Evolutionary conservation across 2,113 vertebrate species (phyloP).

Genomic region (Stigmatopora nigra): DNA sequence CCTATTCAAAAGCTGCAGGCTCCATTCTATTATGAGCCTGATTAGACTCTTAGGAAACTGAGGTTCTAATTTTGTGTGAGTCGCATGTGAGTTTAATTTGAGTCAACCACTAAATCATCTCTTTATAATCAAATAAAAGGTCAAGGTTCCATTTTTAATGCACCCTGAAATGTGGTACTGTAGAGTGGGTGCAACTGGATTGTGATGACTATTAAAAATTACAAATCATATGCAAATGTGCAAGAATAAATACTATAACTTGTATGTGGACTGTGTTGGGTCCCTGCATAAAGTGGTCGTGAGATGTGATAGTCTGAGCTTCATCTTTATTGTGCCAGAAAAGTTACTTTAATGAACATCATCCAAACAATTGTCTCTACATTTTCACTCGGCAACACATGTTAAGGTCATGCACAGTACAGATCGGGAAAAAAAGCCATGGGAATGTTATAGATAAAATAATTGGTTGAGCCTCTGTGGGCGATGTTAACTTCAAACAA

Average conservation of each 20-base stretch:
- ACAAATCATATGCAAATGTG: too few relatives aligned
- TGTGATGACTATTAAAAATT: too few relatives aligned
- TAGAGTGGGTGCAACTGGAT: not conserved
- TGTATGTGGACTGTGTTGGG: too few relatives aligned
- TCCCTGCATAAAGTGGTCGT: too few relatives aligned
- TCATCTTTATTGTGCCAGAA: not conserved
- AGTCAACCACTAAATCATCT: not conserved
- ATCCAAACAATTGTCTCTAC: not conserved
- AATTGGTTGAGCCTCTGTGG: not conserved
- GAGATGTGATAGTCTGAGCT: not conserved
- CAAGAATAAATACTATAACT: too few relatives aligned
- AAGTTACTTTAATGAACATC: not conserved
- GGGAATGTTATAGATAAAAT: not conserved
- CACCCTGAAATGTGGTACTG: not conserved
- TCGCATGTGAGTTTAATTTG: not conserved
- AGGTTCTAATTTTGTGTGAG: not conserved
- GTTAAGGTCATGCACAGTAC: not conserved
- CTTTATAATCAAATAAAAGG: conserved; percentile 8
- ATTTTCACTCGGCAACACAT: not conserved
- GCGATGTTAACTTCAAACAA: not conserved
- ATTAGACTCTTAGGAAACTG: not conserved
- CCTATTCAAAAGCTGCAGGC: not conserved
- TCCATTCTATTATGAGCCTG: not conserved
- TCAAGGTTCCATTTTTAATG: not conserved
- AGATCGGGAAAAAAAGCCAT: not conserved